Conservation (phyloP, 2,888 invertebrate genomes). For the Spisula solida region DNA sequence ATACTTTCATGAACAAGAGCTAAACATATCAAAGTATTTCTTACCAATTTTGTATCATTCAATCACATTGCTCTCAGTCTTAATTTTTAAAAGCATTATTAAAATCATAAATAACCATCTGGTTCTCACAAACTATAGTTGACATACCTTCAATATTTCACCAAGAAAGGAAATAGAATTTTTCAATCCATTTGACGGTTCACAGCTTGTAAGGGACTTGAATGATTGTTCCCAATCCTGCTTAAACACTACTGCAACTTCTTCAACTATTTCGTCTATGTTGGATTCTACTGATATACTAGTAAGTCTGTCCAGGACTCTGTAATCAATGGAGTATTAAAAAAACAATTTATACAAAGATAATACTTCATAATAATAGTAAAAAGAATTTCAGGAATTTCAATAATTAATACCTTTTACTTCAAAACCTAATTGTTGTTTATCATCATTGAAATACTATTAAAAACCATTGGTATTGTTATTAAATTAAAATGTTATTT, state of each 20-base stretch:
- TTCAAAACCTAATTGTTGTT: background rate
- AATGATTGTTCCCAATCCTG: constrained; percentile 33
- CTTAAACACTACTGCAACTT: constrained; percentile 13
- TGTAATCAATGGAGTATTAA: background rate
- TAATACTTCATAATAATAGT: too few relatives aligned
- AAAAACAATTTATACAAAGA: too few relatives aligned
- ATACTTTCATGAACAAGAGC: too few relatives aligned
- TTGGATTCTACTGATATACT: constrained; percentile 1
- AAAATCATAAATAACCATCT: too few relatives aligned
- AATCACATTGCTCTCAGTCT: background rate
- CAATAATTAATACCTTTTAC: background rate
- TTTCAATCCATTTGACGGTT: constrained; percentile 42
- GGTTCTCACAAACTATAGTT: background rate
- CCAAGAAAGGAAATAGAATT: constrained; percentile 39
- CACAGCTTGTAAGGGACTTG: constrained; percentile 13
- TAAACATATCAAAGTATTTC: too few relatives aligned
- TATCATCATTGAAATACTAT: too few relatives aligned
- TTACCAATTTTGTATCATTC: background rate
- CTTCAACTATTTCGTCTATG: background rate
- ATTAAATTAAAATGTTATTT: too few relatives aligned
- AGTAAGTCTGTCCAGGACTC: constrained; percentile 2
- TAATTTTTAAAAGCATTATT: too few relatives aligned
- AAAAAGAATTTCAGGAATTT: too few relatives aligned
- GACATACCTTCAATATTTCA: constrained; percentile 39
- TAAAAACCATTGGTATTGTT: too few relatives aligned